Percentiles rank a stretch among this genome's conserved stretches.
These are phyloP conservation scores for Tenthredo notha DNA, from an alignment of 2,888 invertebrate genomes.

Conservation along the genomic window DNA sequence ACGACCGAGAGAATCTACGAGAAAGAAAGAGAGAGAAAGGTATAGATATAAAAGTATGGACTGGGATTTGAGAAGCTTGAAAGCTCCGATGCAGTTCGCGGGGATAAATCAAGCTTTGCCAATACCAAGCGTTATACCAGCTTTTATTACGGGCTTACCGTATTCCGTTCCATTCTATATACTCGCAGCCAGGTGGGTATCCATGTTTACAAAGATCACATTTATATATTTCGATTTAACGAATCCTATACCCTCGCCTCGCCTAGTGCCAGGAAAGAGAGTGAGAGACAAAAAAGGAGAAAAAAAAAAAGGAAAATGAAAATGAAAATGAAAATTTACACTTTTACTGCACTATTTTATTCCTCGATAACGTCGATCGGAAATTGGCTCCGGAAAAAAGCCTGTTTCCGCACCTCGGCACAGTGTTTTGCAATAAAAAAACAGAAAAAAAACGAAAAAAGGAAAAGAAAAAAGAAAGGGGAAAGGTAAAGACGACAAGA, in stretches of 20 bases:
- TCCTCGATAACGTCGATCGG: neutral
- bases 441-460: too few species aligned
- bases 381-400: constrained; percentile 27
- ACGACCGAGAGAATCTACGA: constrained; percentile 16
- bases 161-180: neutral
- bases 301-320: neutral
- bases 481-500: neutral
- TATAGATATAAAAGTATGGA: neutral
- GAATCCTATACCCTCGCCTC: neutral
- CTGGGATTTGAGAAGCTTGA: constrained; percentile 38
- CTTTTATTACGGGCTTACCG: constrained; percentile 69
- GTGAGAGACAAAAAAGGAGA: neutral
- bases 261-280: neutral
- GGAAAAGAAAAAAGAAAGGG: neutral
- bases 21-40: neutral
- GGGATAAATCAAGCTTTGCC: constrained; percentile 74
- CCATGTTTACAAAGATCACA: constrained; percentile 15
- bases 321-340: neutral
- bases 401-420: neutral
- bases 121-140: constrained; percentile 71
- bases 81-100: constrained; percentile 61
- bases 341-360: neutral
- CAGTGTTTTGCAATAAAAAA: neutral
- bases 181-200: neutral
- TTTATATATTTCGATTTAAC: constrained; percentile 1